phyloP scores from a whole-genome alignment of 2,113 vertebrate genomes.

The Campylomormyrus tamandua region DNA sequence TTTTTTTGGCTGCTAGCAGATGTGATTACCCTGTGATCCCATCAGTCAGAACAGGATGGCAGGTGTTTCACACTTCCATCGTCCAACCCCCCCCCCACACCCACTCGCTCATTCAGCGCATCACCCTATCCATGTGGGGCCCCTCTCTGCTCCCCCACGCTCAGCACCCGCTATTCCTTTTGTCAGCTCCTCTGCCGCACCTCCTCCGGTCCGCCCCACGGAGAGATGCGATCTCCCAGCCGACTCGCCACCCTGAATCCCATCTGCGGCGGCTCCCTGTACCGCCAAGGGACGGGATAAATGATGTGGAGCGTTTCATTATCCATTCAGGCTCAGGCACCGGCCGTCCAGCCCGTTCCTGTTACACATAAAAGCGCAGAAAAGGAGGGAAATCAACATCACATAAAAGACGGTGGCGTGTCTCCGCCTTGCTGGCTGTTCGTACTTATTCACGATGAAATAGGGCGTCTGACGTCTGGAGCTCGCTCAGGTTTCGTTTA shows the following conservation, averaged over 20 bases:
- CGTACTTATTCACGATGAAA: background rate
- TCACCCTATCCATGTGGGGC: background rate
- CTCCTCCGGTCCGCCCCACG: slow-evolving; percentile 26
- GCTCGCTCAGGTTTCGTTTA: background rate
- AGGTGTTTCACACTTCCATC: background rate
- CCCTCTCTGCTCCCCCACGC: slow-evolving; percentile 31
- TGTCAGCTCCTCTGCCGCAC: background rate
- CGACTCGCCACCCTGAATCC: slow-evolving; percentile 17
- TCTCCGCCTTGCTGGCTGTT: background rate
- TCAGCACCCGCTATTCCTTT: background rate
- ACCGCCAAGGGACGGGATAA: background rate
- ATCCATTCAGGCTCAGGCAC: background rate
- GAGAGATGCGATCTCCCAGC: background rate
- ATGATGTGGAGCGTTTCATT: background rate
- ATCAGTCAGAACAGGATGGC: background rate
- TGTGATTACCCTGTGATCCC: background rate
- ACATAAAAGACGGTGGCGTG: background rate
- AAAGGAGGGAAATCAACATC: background rate
- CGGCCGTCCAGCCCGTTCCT: background rate
- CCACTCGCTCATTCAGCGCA: slow-evolving; percentile 4
- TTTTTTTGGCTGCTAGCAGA: background rate
- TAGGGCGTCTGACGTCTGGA: background rate
- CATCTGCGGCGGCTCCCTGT: background rate
- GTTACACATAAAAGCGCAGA: background rate
- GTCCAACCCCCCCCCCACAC: background rate